Percentiles rank a stretch among this genome's conserved stretches.
These are phyloP conservation scores for Onchidella celtica DNA, from an alignment of 2,888 invertebrate genomes.

Conservation along the genomic window DNA sequence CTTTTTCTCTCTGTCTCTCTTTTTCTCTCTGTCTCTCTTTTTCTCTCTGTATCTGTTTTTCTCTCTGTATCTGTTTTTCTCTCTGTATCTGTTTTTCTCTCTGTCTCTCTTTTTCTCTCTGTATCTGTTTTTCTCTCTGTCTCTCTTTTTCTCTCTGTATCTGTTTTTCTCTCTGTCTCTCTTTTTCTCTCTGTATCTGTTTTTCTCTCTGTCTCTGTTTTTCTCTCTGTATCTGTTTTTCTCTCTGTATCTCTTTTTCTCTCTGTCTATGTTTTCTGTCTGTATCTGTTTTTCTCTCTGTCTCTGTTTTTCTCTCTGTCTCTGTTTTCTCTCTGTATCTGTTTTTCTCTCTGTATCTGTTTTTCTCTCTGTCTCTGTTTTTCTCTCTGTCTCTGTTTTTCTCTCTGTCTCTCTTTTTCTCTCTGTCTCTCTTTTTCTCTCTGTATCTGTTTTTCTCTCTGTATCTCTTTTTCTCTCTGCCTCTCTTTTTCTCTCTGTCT, in stretches of 20 bases:
- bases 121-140: constrained; percentile 3
- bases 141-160: background rate
- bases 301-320: no score
- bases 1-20: constrained; percentile 1
- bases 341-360: constrained; percentile 1
- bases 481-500: background rate
- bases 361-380: background rate
- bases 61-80: background rate
- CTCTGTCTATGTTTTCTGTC: background rate
- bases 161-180: background rate
- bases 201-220: constrained; percentile 8
- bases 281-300: background rate
- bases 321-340: background rate
- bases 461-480: constrained; percentile 6
- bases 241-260: background rate
- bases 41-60: background rate
- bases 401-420: background rate
- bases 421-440: background rate
- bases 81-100: constrained; percentile 14
- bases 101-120: background rate
- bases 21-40: background rate
- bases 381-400: background rate
- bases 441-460: background rate
- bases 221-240: background rate
- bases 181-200: background rate